Base-by-base conservation (phyloP, 30 jellyfish, hydroid and myxozoan species). In the Aurelia sp. region DNA sequence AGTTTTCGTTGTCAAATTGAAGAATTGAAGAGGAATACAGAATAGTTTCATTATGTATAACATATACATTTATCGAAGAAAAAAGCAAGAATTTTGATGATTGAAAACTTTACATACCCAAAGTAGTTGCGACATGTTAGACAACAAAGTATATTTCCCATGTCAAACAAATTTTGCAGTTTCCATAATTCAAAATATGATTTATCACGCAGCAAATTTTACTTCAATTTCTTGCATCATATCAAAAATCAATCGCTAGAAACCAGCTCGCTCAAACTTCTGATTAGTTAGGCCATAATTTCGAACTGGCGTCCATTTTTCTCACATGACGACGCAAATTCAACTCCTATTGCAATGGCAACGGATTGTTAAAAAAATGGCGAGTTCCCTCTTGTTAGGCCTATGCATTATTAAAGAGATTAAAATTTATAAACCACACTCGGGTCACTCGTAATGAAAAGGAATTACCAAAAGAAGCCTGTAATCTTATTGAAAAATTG, bases 91-190 rank as follows among this genome's bases (percentile, higher is more conserved):
- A 67, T 59, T 76, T 30, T 3, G 27, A 18, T 31, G 55, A 44
- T 13, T 4, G n/a, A 27, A 53, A 52, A 19, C n/a, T 44, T 63
- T 35, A 76, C 87, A 57, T 55, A 76, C 87, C 87, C 77, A 12
- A 76, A 31, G 40, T 57, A 18, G 62, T 76, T 76, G 19, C 87
- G 76, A 76, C 87, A 76, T 33, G 87, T 57, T 53, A 76, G 31
- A 63, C 87, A 76, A 24, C 87, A 76, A 16, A 76, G 60, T 30
- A 61, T 76, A 33, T 60, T 60, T 20, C 87, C 87, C 87, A 76
- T 76, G 33, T 58, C 76, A n/a, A 48, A 21, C 77, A 27, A 30
- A 10, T 11, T 50, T 7, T 55, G 27, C 24, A 8, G 30, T 7
- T 19, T 58, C 77, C 87, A 76, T 76, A 17, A 4, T 59, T 60